Evolutionary conservation across 1,140 invertebrate genomes (phyloP).

Genomic region (Trichoplusia ni): DNA sequence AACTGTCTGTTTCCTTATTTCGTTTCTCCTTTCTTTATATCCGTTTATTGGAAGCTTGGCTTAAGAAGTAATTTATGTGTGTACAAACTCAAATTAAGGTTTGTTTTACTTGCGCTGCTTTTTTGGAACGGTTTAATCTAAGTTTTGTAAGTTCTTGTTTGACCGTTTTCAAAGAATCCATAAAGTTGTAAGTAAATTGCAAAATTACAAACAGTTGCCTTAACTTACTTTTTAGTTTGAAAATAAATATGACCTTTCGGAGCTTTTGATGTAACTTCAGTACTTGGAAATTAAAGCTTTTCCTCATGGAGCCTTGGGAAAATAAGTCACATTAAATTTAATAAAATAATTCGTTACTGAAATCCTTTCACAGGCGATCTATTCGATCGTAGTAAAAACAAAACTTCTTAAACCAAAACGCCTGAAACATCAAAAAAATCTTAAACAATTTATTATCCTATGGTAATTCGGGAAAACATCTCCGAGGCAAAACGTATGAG

Average conservation of each 20-base stretch:
- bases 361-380: not conserved
- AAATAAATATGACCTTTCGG: no score
- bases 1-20: slow-evolving; percentile 68
- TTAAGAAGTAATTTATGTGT: slow-evolving; percentile 66
- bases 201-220: no score
- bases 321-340: no score
- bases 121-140: not conserved
- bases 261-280: no score
- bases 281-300: no score
- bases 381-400: not conserved
- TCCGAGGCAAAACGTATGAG: slow-evolving; percentile 11
- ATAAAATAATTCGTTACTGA: no score
- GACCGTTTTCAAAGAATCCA: not conserved
- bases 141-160: not conserved
- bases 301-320: no score
- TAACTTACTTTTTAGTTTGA: no score
- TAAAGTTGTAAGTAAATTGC: no score
- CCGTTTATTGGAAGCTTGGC: slow-evolving; percentile 64
- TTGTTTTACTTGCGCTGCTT: slow-evolving; percentile 45
- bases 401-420: not conserved
- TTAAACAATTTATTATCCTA: slow-evolving; percentile 29
- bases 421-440: slow-evolving; percentile 5
- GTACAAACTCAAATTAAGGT: slow-evolving; percentile 49
- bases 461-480: slow-evolving; percentile 25
- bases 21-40: slow-evolving; percentile 61